These are phyloP conservation scores for Drosophila paramelanica DNA, from an alignment of 2,888 invertebrate genomes.

Conservation along the genomic window DNA sequence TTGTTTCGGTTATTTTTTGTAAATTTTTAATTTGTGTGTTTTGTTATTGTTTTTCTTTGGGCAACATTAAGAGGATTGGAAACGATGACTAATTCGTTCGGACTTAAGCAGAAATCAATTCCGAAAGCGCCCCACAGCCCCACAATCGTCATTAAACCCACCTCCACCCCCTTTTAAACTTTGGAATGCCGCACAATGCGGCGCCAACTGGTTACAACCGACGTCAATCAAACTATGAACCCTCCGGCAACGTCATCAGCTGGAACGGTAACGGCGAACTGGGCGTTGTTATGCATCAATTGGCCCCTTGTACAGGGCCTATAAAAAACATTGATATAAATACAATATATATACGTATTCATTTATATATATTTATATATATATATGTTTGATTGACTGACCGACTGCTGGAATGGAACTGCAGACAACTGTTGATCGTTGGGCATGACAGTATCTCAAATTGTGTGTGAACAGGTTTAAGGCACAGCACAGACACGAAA, in stretches of 20 bases:
- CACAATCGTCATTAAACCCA: not conserved
- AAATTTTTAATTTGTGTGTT: not conserved
- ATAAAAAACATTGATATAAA: not conserved
- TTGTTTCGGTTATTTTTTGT: not conserved
- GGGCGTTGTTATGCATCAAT: conserved; percentile 50
- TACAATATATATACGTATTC: not conserved
- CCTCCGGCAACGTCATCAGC: conserved; percentile 46
- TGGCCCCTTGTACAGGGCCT: conserved; percentile 40
- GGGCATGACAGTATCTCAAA: conserved; percentile 29
- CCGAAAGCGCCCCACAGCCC: conserved; percentile 18
- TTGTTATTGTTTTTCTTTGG: conserved; percentile 13
- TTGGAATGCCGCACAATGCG: conserved; percentile 18
- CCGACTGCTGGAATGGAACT: conserved; percentile 13
- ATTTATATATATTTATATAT: not conserved
- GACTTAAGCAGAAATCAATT: conserved; percentile 67
- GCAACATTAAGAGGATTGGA: conserved; percentile 2
- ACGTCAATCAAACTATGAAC: conserved; percentile 50
- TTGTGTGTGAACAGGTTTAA: conserved; percentile 45
- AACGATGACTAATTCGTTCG: conserved; percentile 53
- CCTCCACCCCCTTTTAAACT: not conserved
- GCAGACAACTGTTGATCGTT: not conserved
- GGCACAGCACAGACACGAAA: conserved; percentile 4
- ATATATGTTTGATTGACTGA: conserved; percentile 7
- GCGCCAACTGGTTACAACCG: conserved; percentile 67
- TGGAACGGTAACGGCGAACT: conserved; percentile 24